Percentiles rank a stretch among this genome's conserved stretches.
Conservation (phyloP, 2,113 vertebrate species). For the Glaucidium brasilianum region DNA sequence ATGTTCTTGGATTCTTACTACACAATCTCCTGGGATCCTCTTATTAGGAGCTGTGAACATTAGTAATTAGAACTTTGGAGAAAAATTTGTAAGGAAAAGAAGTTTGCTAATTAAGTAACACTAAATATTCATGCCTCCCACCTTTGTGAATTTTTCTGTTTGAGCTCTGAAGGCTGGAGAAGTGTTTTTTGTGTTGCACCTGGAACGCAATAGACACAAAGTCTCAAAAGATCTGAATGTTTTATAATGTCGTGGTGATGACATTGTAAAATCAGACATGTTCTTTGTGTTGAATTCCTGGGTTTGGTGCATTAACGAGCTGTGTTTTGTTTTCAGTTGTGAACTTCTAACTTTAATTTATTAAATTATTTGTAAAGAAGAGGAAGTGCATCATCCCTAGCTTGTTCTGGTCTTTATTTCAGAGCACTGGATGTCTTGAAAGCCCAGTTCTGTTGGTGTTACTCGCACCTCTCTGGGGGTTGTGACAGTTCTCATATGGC, state of each 20-base stretch:
- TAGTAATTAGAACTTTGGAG: neutral
- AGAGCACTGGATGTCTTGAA: neutral
- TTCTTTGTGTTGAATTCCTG: neutral
- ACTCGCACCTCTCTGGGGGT: neutral
- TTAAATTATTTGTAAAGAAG: neutral
- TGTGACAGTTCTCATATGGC: neutral
- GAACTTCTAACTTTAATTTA: neutral
- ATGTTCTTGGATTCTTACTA: neutral
- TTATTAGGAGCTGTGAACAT: neutral
- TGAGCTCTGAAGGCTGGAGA: neutral
- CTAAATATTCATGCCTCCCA: neutral
- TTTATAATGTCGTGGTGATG: neutral
- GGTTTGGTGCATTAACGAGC: neutral
- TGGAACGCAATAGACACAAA: neutral
- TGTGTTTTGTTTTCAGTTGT: neutral
- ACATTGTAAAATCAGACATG: neutral
- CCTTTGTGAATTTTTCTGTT: neutral
- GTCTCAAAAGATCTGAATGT: neutral
- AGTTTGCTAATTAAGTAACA: neutral
- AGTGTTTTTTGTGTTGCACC: neutral
- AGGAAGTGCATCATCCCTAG: neutral
- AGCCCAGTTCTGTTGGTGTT: neutral
- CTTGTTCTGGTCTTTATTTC: neutral
- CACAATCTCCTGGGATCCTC: neutral
- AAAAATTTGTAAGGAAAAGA: neutral